Evolutionary conservation across 1,140 invertebrate species (phyloP), one percentile per base, ranked within the genome.

Genomic region (Eupristina koningsbergeri): DNA sequence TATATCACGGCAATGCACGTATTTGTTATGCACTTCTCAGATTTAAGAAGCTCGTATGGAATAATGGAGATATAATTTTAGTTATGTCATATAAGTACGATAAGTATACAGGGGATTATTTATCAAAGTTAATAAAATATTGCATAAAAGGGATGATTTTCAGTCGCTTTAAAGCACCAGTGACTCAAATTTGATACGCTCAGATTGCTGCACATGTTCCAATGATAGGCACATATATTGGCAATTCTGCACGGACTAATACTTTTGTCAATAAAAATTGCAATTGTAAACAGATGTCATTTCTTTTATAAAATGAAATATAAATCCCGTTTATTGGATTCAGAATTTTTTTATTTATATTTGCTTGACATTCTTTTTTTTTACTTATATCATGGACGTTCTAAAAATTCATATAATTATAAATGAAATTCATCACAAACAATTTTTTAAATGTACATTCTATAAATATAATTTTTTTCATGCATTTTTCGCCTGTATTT

Each of bases 41-140:
- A 80, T 34, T 69, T 69, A 61, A 77, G 41, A 77, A 63, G 74
- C 74, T 63, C 34, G 58, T 22, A 3, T 47, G 22, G 19, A 47
- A 3, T 19, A 8, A 17, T 17, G 13, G 34, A 5, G 5, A 9
- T 29, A 22, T 76, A 85, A 84, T 41, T 61, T 39, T 47, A 69
- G 41, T 41, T 17, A 79, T 41, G 8, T 22, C 15, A 41, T 41
- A 63, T 67, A 47, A n/a, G n/a, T n/a, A n/a, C n/a, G n/a, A n/a
- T 47, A 45, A 39, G 26, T 31, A 34, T 31, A 6, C 67, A 41
- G 63, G 22, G 58, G 58, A 85, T 87, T 81, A 87, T 83, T 88
- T 85, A 85, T 85, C 75, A 64, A 82, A 50, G 41, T 53, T 76
- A 76, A 82, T 76, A 45, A 5, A 15, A 0, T 26, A 61, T 74